A percentile compares a stretch with the other conserved stretches of the same genome.
Evolutionary conservation across 2,113 vertebrate genomes (phyloP).

Genomic region (Capra hircus): DNA sequence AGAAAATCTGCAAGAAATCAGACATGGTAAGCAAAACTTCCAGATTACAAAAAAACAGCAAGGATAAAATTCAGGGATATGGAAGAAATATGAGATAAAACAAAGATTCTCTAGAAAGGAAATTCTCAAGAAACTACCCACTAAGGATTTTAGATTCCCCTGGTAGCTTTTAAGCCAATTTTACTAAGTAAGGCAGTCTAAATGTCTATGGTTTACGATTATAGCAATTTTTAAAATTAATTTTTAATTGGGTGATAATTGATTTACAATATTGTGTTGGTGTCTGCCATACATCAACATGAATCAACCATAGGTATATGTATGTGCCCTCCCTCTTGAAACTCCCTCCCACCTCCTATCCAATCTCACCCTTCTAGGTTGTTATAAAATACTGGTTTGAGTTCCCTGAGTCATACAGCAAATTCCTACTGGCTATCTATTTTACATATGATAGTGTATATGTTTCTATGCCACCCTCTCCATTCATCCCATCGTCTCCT

Average conservation of each 20-base stretch:
- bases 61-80: background rate
- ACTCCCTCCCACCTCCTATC: background rate
- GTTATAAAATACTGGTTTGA: background rate
- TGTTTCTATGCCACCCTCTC: background rate
- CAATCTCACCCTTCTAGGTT: background rate
- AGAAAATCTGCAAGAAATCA: constrained; percentile 91
- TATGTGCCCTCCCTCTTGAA: background rate
- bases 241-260: background rate
- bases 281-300: background rate
- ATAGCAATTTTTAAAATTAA: background rate
- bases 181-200: background rate
- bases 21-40: constrained; percentile 26
- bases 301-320: background rate
- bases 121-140: background rate
- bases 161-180: background rate
- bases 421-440: background rate
- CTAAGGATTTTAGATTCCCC: background rate
- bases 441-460: background rate
- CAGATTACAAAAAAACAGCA: constrained; percentile 15
- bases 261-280: background rate
- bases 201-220: background rate
- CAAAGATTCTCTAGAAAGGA: background rate
- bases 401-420: background rate
- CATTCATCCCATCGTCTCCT: background rate
- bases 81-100: background rate